These are phyloP conservation scores for Aphyosemion australe DNA, from an alignment of 2,113 vertebrate species.

Conservation along the genomic window DNA sequence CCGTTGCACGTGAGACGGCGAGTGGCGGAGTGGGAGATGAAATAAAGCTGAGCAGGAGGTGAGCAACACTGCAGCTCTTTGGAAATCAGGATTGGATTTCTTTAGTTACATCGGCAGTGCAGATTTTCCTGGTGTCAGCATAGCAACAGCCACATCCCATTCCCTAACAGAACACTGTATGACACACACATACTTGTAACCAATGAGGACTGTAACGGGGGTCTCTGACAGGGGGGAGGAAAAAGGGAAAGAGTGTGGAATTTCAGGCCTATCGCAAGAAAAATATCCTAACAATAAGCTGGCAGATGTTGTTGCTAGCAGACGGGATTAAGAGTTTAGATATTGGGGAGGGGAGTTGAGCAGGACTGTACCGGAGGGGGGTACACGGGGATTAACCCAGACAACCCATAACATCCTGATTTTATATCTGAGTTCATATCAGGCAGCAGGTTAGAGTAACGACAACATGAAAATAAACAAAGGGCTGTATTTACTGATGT, in stretches of 20 bases:
- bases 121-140: conserved; percentile 73
- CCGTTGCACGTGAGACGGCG: conserved; percentile 2
- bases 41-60: conserved; percentile 29
- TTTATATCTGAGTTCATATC: conserved; percentile 9
- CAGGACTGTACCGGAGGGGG: conserved; percentile 35
- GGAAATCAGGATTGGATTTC: conserved; percentile 68
- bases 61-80: conserved; percentile 49
- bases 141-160: conserved; percentile 76
- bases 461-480: not conserved
- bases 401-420: conserved; percentile 14
- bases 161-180: conserved; percentile 70
- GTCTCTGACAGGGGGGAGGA: conserved; percentile 21
- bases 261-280: conserved; percentile 40
- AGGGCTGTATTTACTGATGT: not conserved
- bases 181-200: conserved; percentile 72
- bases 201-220: conserved; percentile 74
- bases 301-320: conserved; percentile 43
- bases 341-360: conserved; percentile 1
- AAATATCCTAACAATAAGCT: conserved; percentile 43
- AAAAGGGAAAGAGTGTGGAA: conserved; percentile 41
- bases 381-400: conserved; percentile 51
- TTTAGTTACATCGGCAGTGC: conserved; percentile 71
- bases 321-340: conserved; percentile 64
- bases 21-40: conserved; percentile 24
- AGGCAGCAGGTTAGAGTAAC: not conserved